Evolutionary conservation across 1,140 invertebrate species (phyloP).

Genomic region (Grapholita molesta): DNA sequence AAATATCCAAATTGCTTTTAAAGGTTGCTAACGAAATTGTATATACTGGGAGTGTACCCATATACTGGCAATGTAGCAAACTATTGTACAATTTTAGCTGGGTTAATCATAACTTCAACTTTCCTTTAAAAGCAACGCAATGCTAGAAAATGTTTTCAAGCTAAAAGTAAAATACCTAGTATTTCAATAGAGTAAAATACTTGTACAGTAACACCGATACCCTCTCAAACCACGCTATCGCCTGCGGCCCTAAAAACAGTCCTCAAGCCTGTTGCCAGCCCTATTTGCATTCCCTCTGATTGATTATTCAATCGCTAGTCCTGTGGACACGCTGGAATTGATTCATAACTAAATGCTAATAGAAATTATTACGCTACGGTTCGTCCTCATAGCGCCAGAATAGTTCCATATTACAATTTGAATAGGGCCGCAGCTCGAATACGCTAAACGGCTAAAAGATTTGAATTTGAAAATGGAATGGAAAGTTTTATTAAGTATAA

Average conservation of each 20-base stretch:
- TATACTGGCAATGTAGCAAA: no score
- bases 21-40: no score
- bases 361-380: slow-evolving; percentile 41
- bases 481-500: slow-evolving; percentile 2
- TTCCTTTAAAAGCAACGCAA: no score
- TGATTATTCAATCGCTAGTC: slow-evolving; percentile 65
- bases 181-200: background rate
- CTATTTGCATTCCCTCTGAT: slow-evolving; percentile 68
- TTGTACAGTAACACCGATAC: background rate
- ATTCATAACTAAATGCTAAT: slow-evolving; percentile 61
- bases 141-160: background rate
- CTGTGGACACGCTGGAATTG: slow-evolving; percentile 50
- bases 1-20: no score
- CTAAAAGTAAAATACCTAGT: background rate
- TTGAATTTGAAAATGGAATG: slow-evolving; percentile 15
- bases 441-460: background rate
- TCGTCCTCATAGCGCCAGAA: slow-evolving; percentile 11
- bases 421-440: background rate
- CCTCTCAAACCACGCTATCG: background rate
- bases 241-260: slow-evolving; percentile 2
- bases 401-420: background rate
- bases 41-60: no score
- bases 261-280: slow-evolving; percentile 50
- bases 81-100: no score
- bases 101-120: no score